Base-by-base conservation (phyloP, 2,888 invertebrate genomes). In the Idaea aversata region DNA sequence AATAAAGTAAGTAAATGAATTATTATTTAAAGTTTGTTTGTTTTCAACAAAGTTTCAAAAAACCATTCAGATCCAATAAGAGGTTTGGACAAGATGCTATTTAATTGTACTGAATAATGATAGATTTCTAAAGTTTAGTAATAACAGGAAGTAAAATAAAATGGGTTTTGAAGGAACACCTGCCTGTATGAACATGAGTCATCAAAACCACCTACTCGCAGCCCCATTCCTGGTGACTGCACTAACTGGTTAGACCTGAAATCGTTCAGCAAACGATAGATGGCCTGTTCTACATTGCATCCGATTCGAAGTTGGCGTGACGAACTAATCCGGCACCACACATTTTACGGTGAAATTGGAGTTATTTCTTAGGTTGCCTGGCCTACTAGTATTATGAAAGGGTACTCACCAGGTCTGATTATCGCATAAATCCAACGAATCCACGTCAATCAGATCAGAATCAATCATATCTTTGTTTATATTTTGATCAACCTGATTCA, bases 321-420 rank as follows among this genome's bases (percentile, higher is more conserved):
- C 82, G 77, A 78, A 74, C 76, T 75, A 74, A 79, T 71, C 70
- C 69, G 72, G 72, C 76, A 71, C 64, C 67, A 71, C 70, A 72
- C 73, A 71, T 72, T 67, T 70, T 71, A 47, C 13, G 7, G 47
- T 7, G 13, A 47, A 47, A 47, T 47, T 47, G 2, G 25, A 68
- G 62, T 71, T 70, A 66, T 67, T 68, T 66, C 47, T 47, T 47
- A 47, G 47, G 10, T 47, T 47, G 6, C 10, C 62, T 34, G 57
- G 15, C 25, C 65, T 62, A 13, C 65, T 63, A 63, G 62, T 64
- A 36, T 68, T 57, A 65, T 62, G 58, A 6, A 65, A 57, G 61
- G 16, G 66, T 70, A 82, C 93, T 89, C 80, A 95, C 95, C 95
- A 95, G 74, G 93, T 94, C 88, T 94, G 94, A 81, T 94, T 91